Percentiles rank a stretch among this genome's conserved stretches.
Evolutionary conservation across 2,797 vertebrate species (phyloP).

Genomic region (Selene dorsalis): DNA sequence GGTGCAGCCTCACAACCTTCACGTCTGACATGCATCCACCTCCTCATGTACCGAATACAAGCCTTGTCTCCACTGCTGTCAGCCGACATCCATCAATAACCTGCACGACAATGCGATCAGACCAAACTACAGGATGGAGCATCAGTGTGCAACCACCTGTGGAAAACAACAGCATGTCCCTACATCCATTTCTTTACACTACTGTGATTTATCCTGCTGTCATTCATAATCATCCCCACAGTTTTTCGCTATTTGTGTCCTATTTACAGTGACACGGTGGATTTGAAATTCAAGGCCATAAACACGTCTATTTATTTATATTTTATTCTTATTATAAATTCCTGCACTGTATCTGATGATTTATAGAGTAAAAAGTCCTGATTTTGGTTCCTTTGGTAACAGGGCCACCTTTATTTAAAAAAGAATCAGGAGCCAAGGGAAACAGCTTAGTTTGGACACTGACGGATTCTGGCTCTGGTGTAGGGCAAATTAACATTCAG

Average conservation of each 20-base stretch:
- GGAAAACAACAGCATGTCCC: neutral
- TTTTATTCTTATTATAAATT: neutral
- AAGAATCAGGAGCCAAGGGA: neutral
- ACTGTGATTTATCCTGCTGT: neutral
- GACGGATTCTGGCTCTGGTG: slow-evolving; percentile 45
- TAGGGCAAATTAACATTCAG: slow-evolving; percentile 60
- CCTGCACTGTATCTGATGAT: neutral
- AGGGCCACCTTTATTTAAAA: neutral
- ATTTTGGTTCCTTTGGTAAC: neutral
- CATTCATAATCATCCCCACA: neutral
- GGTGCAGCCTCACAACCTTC: slow-evolving; percentile 20
- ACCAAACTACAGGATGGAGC: neutral
- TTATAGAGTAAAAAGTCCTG: neutral
- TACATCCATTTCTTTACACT: neutral
- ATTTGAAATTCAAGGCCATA: neutral
- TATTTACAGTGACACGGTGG: neutral
- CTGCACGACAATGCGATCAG: slow-evolving; percentile 18
- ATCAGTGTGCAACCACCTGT: neutral
- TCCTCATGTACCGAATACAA: neutral
- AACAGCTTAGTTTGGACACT: slow-evolving; percentile 34
- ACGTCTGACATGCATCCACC: slow-evolving; percentile 15
- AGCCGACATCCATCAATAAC: slow-evolving; percentile 41
- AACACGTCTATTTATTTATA: neutral
- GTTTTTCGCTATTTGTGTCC: neutral
- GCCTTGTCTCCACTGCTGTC: slow-evolving; percentile 40